Evolutionary conservation across 2,888 invertebrate genomes (phyloP).

Genomic region (Mayetiola destructor): DNA sequence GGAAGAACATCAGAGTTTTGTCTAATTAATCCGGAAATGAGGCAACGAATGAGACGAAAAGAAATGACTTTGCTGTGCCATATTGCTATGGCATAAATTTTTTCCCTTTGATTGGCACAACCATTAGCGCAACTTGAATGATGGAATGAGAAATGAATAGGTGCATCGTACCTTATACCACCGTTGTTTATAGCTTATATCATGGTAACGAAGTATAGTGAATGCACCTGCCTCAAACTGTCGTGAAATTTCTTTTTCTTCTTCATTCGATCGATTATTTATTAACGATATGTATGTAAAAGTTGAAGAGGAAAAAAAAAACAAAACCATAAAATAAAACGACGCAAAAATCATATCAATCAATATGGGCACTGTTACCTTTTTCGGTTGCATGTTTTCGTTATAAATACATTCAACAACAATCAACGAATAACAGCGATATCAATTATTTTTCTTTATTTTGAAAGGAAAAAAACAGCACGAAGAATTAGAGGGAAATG

Average conservation of each 20-base stretch:
- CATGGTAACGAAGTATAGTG: too few relatives aligned
- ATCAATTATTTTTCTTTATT: too few relatives aligned
- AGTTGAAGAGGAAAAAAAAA: background rate
- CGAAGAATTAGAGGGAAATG: background rate
- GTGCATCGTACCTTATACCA: too few relatives aligned
- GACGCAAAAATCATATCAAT: background rate
- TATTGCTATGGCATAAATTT: background rate
- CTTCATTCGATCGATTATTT: too few relatives aligned
- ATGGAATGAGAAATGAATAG: too few relatives aligned
- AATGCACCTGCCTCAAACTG: slow-evolving; percentile 9
- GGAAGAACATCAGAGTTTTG: too few relatives aligned
- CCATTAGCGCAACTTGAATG: background rate
- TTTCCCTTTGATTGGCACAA: background rate
- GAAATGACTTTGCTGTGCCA: background rate
- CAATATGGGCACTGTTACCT: background rate
- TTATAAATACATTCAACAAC: background rate
- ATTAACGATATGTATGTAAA: background rate
- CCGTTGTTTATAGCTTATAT: too few relatives aligned
- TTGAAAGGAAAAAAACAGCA: too few relatives aligned
- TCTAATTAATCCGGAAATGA: slow-evolving; percentile 13
- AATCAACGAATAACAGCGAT: too few relatives aligned
- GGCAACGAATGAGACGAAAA: background rate
- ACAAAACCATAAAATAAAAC: background rate
- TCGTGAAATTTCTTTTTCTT: background rate
- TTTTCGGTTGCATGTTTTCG: background rate